These are phyloP conservation scores for Deilephila elpenor DNA, from an alignment of 2,888 invertebrate species.

Conservation along the genomic window DNA sequence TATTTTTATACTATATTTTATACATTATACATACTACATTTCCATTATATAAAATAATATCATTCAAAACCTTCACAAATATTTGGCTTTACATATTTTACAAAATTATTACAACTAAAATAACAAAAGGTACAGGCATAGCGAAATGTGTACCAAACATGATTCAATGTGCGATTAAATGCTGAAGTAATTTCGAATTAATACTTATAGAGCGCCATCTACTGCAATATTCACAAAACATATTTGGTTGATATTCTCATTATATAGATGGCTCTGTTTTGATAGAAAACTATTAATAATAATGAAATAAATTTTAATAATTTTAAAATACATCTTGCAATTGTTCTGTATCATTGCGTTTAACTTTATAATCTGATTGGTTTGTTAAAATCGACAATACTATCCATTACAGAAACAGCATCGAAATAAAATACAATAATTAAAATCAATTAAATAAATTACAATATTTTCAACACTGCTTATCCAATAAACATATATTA, in stretches of 20 bases:
- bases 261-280: no score
- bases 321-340: no score
- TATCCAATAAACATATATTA: neutral
- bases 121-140: conserved; percentile 24
- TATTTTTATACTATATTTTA: neutral
- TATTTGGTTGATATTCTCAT: no score
- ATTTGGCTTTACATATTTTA: conserved; percentile 29
- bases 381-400: no score
- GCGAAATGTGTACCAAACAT: neutral
- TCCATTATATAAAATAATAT: neutral
- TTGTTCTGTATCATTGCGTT: no score
- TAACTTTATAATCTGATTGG: no score
- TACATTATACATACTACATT: neutral
- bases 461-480: neutral
- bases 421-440: neutral
- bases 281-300: no score
- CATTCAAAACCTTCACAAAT: conserved; percentile 17
- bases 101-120: conserved; percentile 26
- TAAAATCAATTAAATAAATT: neutral
- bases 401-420: neutral
- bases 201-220: no score
- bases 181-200: no score
- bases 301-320: no score
- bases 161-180: neutral
- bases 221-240: no score